Evolutionary conservation across 2,888 invertebrate species (phyloP).

Genomic region (Toxonevra muliebris): DNA sequence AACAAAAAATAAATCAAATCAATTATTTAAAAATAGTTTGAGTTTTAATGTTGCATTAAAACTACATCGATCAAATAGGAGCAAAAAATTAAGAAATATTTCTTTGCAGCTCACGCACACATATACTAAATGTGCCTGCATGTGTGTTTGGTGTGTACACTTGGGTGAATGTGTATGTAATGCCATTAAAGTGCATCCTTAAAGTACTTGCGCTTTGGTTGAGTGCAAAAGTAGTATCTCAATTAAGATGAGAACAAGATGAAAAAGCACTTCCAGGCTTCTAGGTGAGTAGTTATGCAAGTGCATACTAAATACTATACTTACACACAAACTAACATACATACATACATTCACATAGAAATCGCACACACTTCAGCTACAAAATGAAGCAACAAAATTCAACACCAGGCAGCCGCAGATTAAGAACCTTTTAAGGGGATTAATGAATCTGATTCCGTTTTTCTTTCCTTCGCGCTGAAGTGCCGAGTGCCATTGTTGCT

Average conservation of each 20-base stretch:
- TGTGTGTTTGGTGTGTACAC: too few species aligned
- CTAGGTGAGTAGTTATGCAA: too few species aligned
- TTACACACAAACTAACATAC: not conserved
- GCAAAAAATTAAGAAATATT: too few species aligned
- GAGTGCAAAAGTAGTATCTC: too few species aligned
- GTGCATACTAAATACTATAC: too few species aligned
- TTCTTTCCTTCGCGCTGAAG: constrained; percentile 32
- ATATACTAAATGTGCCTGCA: too few species aligned
- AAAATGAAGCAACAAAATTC: constrained; percentile 42
- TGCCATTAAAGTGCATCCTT: too few species aligned
- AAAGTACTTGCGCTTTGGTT: too few species aligned
- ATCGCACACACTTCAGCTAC: not conserved
- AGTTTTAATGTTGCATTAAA: constrained; percentile 21
- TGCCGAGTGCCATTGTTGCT: constrained; percentile 14
- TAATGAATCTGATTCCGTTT: constrained; percentile 42
- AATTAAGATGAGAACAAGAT: too few species aligned
- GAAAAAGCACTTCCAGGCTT: too few species aligned
- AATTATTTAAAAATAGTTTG: constrained; percentile 26
- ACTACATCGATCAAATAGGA: constrained; percentile 21
- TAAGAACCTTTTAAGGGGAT: constrained; percentile 63
- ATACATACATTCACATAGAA: not conserved
- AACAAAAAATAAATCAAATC: constrained; percentile 16
- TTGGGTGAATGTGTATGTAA: too few species aligned
- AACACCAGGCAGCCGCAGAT: constrained; percentile 54
- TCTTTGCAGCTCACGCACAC: too few species aligned